Conservation (phyloP, 1,140 invertebrate genomes). For the Diabrotica virgifera region DNA sequence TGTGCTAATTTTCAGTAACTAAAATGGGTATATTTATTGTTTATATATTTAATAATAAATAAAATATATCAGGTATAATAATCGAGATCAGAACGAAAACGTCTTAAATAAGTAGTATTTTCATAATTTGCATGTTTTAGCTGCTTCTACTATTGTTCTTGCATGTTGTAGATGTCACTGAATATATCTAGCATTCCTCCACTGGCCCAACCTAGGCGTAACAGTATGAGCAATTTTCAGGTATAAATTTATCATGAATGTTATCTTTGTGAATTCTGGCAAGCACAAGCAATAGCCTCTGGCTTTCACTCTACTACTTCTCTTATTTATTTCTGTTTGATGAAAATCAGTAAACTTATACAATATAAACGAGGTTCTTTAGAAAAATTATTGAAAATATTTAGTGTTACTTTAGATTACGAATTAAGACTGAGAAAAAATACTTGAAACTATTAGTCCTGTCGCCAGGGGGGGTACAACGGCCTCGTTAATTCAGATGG, state of each 20-base stretch:
- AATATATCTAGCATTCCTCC: slow-evolving; percentile 43
- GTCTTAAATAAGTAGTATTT: neutral
- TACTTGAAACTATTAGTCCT: too few relatives aligned
- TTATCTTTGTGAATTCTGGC: slow-evolving; percentile 4
- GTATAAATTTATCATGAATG: slow-evolving; percentile 29
- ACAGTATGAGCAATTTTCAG: slow-evolving; percentile 48
- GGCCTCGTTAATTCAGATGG: too few relatives aligned
- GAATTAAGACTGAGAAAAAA: too few relatives aligned
- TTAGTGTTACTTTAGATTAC: too few relatives aligned
- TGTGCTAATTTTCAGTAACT: too few relatives aligned
- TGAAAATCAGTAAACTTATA: neutral
- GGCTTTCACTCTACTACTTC: neutral
- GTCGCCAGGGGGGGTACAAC: too few relatives aligned
- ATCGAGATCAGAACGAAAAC: neutral
- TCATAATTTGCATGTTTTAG: slow-evolving; percentile 40
- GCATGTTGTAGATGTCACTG: slow-evolving; percentile 50
- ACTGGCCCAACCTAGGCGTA: slow-evolving; percentile 45
- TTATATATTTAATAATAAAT: neutral
- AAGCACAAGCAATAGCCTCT: neutral
- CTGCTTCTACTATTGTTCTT: slow-evolving; percentile 36
- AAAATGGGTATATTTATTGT: too few relatives aligned
- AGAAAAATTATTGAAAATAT: too few relatives aligned
- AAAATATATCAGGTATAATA: slow-evolving; percentile 12
- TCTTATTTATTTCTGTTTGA: neutral
- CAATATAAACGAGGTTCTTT: too few relatives aligned